phyloP scores from a whole-genome alignment of 2,797 vertebrate species.

The Spea hammondii region DNA sequence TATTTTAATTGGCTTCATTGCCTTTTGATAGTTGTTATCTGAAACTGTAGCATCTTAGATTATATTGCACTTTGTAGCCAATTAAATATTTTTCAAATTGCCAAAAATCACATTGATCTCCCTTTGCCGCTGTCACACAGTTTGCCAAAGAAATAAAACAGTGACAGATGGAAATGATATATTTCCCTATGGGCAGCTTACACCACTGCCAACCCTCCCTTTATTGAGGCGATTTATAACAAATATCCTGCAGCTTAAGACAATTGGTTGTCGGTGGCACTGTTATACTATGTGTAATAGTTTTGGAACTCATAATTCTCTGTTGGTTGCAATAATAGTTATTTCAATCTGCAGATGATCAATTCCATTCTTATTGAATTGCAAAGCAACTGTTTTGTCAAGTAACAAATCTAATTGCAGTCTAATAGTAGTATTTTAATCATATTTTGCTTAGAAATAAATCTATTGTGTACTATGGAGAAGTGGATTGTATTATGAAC shows the following conservation, averaged over 20 bases:
- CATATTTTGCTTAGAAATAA: too few species aligned
- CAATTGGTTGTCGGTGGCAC: not conserved
- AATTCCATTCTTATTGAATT: not conserved
- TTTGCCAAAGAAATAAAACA: slow-evolving; percentile 11
- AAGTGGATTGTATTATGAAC: too few species aligned
- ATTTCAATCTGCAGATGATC: slow-evolving; percentile 10
- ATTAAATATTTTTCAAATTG: slow-evolving; percentile 16
- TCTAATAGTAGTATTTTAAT: too few species aligned
- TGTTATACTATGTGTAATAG: slow-evolving; percentile 1
- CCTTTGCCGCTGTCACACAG: not conserved
- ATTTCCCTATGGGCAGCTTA: slow-evolving; percentile 21
- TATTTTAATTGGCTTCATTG: too few species aligned
- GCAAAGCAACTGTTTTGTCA: not conserved
- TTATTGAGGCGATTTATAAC: slow-evolving; percentile 11
- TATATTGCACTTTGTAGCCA: slow-evolving; percentile 3
- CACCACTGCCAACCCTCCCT: slow-evolving; percentile 14
- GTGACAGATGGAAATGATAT: slow-evolving; percentile 25
- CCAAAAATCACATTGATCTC: slow-evolving; percentile 11
- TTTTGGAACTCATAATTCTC: not conserved
- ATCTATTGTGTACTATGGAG: too few species aligned
- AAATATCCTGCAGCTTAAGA: slow-evolving; percentile 7
- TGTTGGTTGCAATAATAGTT: not conserved
- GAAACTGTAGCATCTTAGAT: too few species aligned
- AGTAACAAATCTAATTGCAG: too few species aligned
- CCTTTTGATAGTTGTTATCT: too few species aligned